Base-by-base conservation (phyloP, 2,888 invertebrate species). In the Bombylius major region DNA sequence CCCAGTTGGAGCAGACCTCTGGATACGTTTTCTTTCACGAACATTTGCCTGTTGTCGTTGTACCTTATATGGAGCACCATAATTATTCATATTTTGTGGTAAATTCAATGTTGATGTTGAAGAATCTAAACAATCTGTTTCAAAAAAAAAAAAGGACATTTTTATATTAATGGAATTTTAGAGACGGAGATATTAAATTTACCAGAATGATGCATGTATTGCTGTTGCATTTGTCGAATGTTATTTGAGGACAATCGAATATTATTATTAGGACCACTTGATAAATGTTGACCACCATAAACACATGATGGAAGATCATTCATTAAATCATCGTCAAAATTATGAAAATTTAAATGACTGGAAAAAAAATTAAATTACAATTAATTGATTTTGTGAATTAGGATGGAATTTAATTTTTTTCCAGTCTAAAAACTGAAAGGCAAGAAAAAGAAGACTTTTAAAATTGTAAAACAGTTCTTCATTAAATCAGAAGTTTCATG, bases 21-120 rank as follows among this genome's bases (percentile, higher is more conserved):
- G 88, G 96, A 98, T 97, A 72, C 97, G 86, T 79, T 95, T 91
- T 72, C 97, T 81, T 77, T 98, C 98, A 65, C 98, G 83, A 63
- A 97, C 91, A 77, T 96, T 97, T 58, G 97, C 93, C 4, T 96
- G 91, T 64, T 92, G 91, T 60, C 93, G 81, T 33, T 94, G 93
- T 61, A 92, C 87, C 67, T 91, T 82, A 75, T 92, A 93, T 6
- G 69, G 70, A 31, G 69, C 50, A 14, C 58, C 58, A 46, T 59
- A 60, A 6, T 44, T 39, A 45, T 50, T 49, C 13, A 66, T 68
- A 55, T 66, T 67, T 58, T 62, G 51, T 13, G 62, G 55, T 9
- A 65, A 50, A 42, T 59, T 65, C 62, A 64, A 58, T 56, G 64
- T 66, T 7, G 72, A 68, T 6, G 72, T 71, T 5, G 57, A 62